These are phyloP conservation scores for Tyto alba DNA, from an alignment of 2,113 vertebrate species.

Conservation along the genomic window DNA sequence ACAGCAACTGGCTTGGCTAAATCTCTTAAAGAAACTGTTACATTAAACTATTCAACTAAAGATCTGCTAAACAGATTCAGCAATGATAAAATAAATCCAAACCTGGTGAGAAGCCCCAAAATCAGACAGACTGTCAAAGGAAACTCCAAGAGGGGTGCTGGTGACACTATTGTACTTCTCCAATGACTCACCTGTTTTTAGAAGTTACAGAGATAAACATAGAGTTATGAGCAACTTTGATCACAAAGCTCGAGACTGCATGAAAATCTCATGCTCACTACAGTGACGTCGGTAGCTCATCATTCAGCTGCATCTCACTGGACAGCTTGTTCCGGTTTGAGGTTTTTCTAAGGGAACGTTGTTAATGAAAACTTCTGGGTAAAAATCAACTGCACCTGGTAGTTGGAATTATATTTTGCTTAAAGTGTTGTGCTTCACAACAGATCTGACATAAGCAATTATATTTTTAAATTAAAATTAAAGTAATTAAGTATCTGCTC, in stretches of 20 bases:
- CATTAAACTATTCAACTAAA: neutral
- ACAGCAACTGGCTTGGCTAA: neutral
- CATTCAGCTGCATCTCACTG: neutral
- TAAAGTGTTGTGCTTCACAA: neutral
- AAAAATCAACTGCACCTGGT: neutral
- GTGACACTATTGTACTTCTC: neutral
- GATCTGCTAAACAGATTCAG: neutral
- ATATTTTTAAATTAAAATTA: neutral
- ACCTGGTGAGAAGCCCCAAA: neutral
- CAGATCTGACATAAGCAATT: neutral
- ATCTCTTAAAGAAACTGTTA: neutral
- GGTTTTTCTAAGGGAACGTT: neutral
- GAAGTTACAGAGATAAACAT: neutral
- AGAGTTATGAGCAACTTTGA: neutral
- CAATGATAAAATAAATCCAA: neutral
- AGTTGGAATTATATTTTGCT: neutral
- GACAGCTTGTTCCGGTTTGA: neutral
- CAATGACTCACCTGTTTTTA: neutral
- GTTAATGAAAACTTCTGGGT: neutral
- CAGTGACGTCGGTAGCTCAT: neutral
- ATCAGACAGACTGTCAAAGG: neutral
- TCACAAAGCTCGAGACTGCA: accelerated
- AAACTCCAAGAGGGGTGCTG: neutral
- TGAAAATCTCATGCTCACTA: neutral
- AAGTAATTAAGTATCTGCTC: neutral